A percentile compares a stretch with the other conserved stretches of the same genome.
phyloP scores from a whole-genome alignment of 2,113 vertebrate genomes.

The Phrynocephalus versicolor region DNA sequence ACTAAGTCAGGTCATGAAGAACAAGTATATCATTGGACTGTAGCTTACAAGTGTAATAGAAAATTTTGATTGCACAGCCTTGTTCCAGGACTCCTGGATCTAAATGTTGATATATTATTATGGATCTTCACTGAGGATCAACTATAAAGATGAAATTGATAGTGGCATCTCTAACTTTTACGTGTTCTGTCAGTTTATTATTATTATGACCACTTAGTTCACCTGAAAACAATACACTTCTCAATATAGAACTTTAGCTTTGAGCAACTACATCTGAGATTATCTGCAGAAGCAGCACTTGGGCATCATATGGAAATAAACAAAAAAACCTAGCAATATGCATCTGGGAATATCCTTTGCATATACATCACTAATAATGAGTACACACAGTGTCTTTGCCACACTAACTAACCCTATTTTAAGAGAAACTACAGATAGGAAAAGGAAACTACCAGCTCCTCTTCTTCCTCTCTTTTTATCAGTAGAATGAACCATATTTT shows the following conservation, averaged over 20 bases:
- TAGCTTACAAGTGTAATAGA: not conserved
- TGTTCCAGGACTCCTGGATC: not conserved
- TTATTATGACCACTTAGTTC: not conserved
- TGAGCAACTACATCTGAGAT: not conserved
- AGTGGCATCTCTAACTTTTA: not conserved
- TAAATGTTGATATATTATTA: not conserved
- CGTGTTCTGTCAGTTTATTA: not conserved
- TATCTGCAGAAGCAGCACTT: constrained; percentile 24
- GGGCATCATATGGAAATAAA: not conserved
- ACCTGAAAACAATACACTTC: constrained; percentile 1
- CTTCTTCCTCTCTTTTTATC: not conserved
- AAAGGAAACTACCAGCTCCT: not conserved
- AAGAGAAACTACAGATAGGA: not conserved
- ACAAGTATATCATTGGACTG: not conserved
- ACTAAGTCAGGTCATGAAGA: not conserved
- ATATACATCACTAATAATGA: constrained; percentile 14
- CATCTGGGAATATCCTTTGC: not conserved
- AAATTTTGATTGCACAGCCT: not conserved
- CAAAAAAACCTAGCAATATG: not conserved
- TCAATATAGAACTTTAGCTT: constrained; percentile 3
- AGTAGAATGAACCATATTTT: not conserved
- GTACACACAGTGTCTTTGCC: not conserved
- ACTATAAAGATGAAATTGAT: not conserved
- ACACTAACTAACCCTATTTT: not conserved
- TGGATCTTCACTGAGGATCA: not conserved